Base-by-base conservation (phyloP, 2,113 vertebrate species). In the Morone saxatilis region DNA sequence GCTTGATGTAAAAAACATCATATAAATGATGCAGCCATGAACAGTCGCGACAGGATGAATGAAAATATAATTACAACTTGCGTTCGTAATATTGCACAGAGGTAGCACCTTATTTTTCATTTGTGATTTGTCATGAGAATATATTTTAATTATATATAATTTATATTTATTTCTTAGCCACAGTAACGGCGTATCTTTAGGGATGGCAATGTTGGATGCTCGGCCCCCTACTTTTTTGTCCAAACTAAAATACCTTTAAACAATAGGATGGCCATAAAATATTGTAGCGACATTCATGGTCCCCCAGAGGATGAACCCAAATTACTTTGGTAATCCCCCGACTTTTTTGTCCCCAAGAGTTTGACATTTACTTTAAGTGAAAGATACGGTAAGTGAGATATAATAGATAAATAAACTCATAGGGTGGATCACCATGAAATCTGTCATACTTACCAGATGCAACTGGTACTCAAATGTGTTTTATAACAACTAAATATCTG, bases 21-120 rank as follows among this genome's bases (percentile, higher is more conserved):
- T 41, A 69, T 69, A 50, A 69, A 76, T 20, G 10, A 59, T 14
- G 5, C 43, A 67, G 60, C 2, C 43, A 17, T 31, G 19, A 76
- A 59, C 54, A 47, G 61, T 56, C 1, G 1, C 47, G 38, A 54
- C 50, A 78, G 38, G 38, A 80, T 22, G 50, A 77, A 16, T 38
- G 38, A n/a, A 62, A 56, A 73, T 11, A 4, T 40, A 45, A 73
- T 83, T 62, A 47, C 48, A 60, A 59, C 51, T 63, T 69, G 25
- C 13, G 57, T 56, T 62, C 53, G 63, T 3, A 79, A 74, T 72
- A 79, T 62, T 78, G 22, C 45, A 54, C 50, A n/a, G 53, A n/a
- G 53, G 11, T 45, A 40, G 48, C 6, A 0, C 1, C 38, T 68
- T 43, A 43, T 75, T 81, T 76, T 63, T 45, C 22, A 57, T 61